phyloP scores from a whole-genome alignment of 2,113 vertebrate species.

The Psittacula cyanocephala region DNA sequence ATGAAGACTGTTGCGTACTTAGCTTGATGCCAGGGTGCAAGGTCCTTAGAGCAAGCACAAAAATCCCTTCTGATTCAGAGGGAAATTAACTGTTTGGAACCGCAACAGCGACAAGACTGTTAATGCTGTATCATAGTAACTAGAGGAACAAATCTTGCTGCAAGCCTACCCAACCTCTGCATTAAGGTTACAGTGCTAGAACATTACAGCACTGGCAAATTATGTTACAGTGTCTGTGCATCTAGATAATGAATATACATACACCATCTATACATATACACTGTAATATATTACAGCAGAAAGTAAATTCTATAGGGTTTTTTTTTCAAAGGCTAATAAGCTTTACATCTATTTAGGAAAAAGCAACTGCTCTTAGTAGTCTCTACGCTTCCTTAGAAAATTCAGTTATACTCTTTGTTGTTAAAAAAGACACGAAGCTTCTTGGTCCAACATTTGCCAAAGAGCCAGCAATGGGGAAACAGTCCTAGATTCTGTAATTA shows the following conservation, averaged over 20 bases:
- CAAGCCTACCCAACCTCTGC: neutral
- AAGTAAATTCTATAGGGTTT: neutral
- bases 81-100: neutral
- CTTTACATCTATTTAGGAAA: neutral
- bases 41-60: neutral
- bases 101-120: neutral
- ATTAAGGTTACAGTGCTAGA: neutral
- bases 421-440: neutral
- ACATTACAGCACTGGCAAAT: neutral
- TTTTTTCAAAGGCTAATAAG: neutral
- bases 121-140: neutral
- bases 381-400: neutral
- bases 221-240: neutral
- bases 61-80: neutral
- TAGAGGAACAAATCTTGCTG: neutral
- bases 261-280: neutral
- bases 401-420: neutral
- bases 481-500: neutral
- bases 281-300: neutral
- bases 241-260: neutral
- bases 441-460: neutral
- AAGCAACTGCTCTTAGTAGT: neutral
- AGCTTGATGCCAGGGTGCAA: neutral
- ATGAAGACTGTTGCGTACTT: neutral
- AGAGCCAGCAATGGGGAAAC: neutral